Evolutionary conservation across 2,113 vertebrate species (phyloP), one percentile per base, ranked within the genome.

Genomic region (Perognathus longimembris): DNA sequence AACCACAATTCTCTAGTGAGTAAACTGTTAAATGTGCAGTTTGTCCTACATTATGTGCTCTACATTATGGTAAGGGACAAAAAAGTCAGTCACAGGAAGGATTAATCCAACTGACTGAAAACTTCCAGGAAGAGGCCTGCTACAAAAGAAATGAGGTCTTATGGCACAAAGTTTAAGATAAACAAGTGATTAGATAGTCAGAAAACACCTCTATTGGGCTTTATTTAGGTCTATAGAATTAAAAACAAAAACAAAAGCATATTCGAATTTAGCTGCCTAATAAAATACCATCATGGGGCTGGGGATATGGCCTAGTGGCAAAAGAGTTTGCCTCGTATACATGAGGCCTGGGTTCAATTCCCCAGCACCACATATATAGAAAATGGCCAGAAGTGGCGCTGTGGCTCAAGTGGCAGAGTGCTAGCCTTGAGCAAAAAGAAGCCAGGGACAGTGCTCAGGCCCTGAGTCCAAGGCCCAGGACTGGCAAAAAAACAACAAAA

Each of bases 241-340:
- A 24, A 57, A 36, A 84, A 54, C 3, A 89, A 63, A 42, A 63
- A 36, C 17, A 54, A 40, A 92, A n/a, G 34, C 12, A 54, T 74
- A 82, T 9, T 87, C n/a, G 26, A 66, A 85, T 88, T 93, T 88
- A 59, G 70, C 77, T 73, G 57, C 82, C 69, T 67, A 67, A 66
- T 36, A 85, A 54, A 54, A 54, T 54, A 17, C 45, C 45, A 45
- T 45, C 45, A 45, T 45, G 45, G 11, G 45, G 11, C 45, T 45
- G 45, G 6, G 11, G 11, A 45, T 45, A 11, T 45, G 45, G 45
- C 45, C 11, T 45, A 45, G 45, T 45, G 11, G 45, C 11, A 45
- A 11, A 45, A 11, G 6, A n/a, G n/a, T n/a, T n/a, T n/a, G n/a
- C n/a, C n/a, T n/a, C n/a, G n/a, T n/a, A n/a, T n/a, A n/a, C n/a